These are phyloP conservation scores for Silurus glanis DNA, from an alignment of 2,113 vertebrate species.

Conservation along the genomic window DNA sequence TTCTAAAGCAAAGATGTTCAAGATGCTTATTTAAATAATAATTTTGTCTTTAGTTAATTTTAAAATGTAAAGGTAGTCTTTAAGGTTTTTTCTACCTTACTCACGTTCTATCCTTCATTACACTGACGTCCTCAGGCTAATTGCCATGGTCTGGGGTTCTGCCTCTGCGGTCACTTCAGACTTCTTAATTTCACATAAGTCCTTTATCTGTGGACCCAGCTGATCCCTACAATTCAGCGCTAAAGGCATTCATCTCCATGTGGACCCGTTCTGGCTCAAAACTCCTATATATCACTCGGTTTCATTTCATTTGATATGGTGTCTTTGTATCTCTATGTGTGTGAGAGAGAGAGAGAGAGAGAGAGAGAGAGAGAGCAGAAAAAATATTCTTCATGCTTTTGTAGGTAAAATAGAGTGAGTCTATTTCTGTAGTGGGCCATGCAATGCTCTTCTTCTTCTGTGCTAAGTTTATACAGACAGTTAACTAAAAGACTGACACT, in stretches of 20 bases:
- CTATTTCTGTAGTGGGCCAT: conserved; percentile 23
- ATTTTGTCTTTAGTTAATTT: not conserved
- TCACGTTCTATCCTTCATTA: not conserved
- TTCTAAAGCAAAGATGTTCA: not conserved
- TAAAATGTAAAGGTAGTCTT: not conserved
- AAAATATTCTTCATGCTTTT: not conserved
- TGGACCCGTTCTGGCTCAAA: not conserved
- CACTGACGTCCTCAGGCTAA: conserved; percentile 30
- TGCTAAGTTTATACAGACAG: conserved; percentile 1
- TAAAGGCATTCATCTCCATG: not conserved
- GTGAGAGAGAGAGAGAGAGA: not conserved
- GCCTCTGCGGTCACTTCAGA: conserved; percentile 22
- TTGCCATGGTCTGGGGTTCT: not conserved
- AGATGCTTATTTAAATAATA: not conserved
- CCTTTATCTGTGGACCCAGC: conserved; percentile 11
- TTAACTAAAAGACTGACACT: conserved; percentile 12
- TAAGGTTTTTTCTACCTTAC: not conserved
- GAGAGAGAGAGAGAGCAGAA: not conserved
- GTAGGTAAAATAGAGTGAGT: conserved; percentile 3
- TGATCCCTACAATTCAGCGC: conserved; percentile 8
- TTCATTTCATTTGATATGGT: conserved; percentile 8
- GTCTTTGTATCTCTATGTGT: not conserved
- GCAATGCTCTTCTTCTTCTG: not conserved
- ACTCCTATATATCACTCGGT: not conserved
- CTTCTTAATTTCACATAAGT: conserved; percentile 27